These are phyloP conservation scores for Gerris lacustris DNA, from an alignment of 2,888 invertebrate genomes.

Conservation along the genomic window DNA sequence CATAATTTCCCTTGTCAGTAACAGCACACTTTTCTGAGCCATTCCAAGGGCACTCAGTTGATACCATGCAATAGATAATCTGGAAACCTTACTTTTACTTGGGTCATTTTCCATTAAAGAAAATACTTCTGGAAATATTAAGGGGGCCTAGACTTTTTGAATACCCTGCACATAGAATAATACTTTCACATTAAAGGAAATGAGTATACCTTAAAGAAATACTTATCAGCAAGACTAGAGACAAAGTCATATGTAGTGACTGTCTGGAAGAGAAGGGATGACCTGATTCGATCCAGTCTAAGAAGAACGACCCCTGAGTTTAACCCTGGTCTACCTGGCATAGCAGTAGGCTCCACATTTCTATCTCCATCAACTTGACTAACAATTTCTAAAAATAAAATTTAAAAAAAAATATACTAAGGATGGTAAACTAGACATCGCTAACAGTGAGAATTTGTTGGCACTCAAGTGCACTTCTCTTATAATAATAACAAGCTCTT, in stretches of 20 bases:
- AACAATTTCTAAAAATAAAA: background rate
- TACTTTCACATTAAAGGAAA: background rate
- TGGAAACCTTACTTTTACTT: too few species aligned
- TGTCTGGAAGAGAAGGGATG: constrained; percentile 47
- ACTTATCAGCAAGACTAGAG: constrained; percentile 46
- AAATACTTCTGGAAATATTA: too few species aligned
- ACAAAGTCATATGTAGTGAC: constrained; percentile 45
- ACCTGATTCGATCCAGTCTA: constrained; percentile 51
- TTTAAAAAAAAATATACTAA: background rate
- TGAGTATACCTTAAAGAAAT: constrained; percentile 44
- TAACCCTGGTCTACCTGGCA: constrained; percentile 55
- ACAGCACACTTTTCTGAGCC: too few species aligned
- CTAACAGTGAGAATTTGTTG: too few species aligned
- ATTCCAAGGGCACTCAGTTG: too few species aligned
- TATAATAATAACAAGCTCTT: too few species aligned
- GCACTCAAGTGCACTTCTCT: too few species aligned
- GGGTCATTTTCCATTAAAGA: too few species aligned
- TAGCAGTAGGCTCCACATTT: constrained; percentile 31
- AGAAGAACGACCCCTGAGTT: constrained; percentile 69
- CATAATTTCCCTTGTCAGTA: too few species aligned
- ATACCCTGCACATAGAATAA: background rate
- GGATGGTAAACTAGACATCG: too few species aligned
- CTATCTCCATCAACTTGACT: background rate
- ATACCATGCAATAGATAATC: too few species aligned
- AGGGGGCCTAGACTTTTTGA: too few species aligned